A percentile compares a stretch with the other conserved stretches of the same genome.
These are phyloP conservation scores for Platanista minor DNA, from an alignment of 2,113 vertebrate genomes.

Conservation along the genomic window DNA sequence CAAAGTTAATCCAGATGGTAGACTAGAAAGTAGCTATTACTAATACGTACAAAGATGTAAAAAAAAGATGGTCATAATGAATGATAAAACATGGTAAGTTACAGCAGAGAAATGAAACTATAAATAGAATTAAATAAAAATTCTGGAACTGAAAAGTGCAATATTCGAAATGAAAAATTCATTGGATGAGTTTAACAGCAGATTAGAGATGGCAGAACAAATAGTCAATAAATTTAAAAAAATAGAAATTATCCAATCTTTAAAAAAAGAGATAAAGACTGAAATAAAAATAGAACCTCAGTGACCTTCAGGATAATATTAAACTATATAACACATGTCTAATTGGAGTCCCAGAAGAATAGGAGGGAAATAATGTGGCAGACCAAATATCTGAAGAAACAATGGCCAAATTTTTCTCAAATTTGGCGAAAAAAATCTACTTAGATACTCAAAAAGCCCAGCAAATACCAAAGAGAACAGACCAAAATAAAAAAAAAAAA, in stretches of 20 bases:
- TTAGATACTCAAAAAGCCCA: background rate
- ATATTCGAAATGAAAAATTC: background rate
- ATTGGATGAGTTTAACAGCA: background rate
- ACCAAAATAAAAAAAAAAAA: background rate
- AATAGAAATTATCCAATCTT: background rate
- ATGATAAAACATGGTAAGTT: background rate
- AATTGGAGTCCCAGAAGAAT: background rate
- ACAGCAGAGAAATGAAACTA: background rate
- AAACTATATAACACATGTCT: background rate
- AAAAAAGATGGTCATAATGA: background rate
- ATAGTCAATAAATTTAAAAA: background rate
- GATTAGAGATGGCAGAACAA: background rate
- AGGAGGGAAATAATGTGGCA: background rate
- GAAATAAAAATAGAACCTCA: background rate
- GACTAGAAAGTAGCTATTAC: background rate
- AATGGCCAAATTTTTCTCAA: background rate
- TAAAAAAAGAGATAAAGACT: background rate
- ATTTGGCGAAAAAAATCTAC: background rate
- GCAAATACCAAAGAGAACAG: background rate
- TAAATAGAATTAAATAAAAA: background rate
- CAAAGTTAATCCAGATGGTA: background rate
- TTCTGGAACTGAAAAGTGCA: background rate
- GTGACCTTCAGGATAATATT: background rate
- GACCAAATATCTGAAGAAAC: background rate
- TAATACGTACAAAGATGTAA: background rate